These are phyloP conservation scores for Quiscalus mexicanus DNA, from an alignment of 2,113 vertebrate species.

Conservation along the genomic window DNA sequence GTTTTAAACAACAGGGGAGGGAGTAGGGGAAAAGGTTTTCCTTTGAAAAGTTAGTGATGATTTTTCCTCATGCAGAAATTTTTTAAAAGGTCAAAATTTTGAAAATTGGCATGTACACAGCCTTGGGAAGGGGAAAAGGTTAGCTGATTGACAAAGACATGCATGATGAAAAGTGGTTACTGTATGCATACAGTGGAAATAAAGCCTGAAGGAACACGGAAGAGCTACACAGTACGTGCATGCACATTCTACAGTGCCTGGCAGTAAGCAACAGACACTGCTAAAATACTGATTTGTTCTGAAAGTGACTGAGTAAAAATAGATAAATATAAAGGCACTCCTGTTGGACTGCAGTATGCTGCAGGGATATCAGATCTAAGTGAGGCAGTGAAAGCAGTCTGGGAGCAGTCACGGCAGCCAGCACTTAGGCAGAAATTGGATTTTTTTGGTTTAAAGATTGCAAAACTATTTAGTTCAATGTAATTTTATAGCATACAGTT, in stretches of 20 bases:
- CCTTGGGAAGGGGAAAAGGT: slow-evolving; percentile 1
- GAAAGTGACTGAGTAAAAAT: slow-evolving; percentile 58
- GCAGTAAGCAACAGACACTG: slow-evolving; percentile 1
- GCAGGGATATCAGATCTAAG: not conserved
- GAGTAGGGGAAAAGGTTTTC: not conserved
- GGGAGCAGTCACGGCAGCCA: not conserved
- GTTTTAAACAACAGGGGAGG: not conserved
- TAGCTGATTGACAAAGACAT: slow-evolving; percentile 55
- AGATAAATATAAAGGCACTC: not conserved
- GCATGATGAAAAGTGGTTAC: slow-evolving; percentile 52
- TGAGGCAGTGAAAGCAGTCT: not conserved
- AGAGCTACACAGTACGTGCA: slow-evolving; percentile 37
- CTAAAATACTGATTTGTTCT: slow-evolving; percentile 59
- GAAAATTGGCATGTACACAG: not conserved
- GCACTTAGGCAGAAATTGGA: not conserved
- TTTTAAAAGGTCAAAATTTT: not conserved
- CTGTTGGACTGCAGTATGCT: not conserved
- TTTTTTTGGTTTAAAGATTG: not conserved
- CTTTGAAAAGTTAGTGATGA: slow-evolving; percentile 26
- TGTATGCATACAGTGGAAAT: slow-evolving; percentile 46
- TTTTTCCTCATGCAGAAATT: slow-evolving; percentile 48
- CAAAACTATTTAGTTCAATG: not conserved
- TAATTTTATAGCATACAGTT: not conserved
- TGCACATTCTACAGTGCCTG: slow-evolving; percentile 32
- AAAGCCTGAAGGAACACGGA: slow-evolving; percentile 31